phyloP scores from a whole-genome alignment of 2,113 vertebrate genomes.

The Dasypus novemcinctus region DNA sequence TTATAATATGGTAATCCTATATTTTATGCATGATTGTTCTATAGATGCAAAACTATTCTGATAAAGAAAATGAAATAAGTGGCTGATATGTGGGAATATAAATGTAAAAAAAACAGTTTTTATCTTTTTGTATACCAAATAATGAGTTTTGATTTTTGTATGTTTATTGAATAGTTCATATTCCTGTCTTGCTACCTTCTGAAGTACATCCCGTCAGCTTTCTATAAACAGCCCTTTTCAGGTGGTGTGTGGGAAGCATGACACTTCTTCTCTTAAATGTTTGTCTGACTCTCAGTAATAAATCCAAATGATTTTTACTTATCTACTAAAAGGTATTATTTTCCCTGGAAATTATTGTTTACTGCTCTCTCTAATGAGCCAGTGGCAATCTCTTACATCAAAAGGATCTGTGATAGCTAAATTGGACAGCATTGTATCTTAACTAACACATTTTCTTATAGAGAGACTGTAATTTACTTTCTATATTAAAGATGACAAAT shows the following conservation, averaged over 20 bases:
- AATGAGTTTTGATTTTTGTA: not conserved
- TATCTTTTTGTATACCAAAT: not conserved
- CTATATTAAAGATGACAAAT: slow-evolving; percentile 37
- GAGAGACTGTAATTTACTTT: not conserved
- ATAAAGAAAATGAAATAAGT: no score
- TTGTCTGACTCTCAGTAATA: slow-evolving; percentile 3
- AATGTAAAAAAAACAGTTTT: not conserved
- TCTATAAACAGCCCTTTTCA: not conserved
- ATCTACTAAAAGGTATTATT: not conserved
- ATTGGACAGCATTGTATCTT: not conserved
- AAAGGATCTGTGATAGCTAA: not conserved
- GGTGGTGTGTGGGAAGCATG: not conserved
- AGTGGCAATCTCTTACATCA: not conserved
- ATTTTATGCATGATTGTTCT: no score
- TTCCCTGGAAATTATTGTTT: slow-evolving; percentile 33
- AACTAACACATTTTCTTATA: not conserved
- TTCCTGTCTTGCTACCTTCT: not conserved
- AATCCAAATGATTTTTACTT: not conserved
- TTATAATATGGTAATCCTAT: no score
- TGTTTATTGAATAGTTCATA: not conserved
- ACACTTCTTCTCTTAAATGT: not conserved
- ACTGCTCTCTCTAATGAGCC: slow-evolving; percentile 12
- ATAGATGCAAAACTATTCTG: no score
- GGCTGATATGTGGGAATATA: not conserved
- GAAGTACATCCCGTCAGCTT: not conserved